Base-by-base conservation (phyloP, 2,113 vertebrate species). In the Notiomystis cincta region DNA sequence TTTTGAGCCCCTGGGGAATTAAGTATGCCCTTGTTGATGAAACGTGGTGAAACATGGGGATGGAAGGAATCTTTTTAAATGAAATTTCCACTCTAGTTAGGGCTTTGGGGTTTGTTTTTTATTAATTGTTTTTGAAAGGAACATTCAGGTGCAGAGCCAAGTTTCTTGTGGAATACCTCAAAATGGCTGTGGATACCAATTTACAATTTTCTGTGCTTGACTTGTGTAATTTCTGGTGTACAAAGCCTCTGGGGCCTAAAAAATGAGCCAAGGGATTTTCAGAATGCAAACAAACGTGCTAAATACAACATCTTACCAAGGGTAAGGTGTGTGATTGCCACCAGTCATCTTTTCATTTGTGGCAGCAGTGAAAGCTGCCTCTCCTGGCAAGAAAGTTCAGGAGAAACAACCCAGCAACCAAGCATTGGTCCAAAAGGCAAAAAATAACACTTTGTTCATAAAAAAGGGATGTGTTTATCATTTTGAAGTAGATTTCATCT, bases 151-250 rank as follows among this genome's bases (percentile, higher is more conserved):
- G 72, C 82, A 94, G 86, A 92, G 86, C 90, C 92, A 81, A 57
- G 42, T 92, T 94, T 89, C 82, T 89, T 69, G 72, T 93, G 72
- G 82, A 96, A 93, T 97, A 95, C 95, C 96, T 96, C 93, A 92
- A 27, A 93, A 92, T 81, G 1, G 8, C 86, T 90, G 95, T 92
- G 64, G 79, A 84, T 87, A 90, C 37, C 76, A 66, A 86, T 87
- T 88, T 58, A 42, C 76, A 67, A 28, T 86, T 79, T 90, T 75
- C 54, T 89, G 82, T 92, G 93, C 56, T 87, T 73, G 85, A 95
- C 92, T 87, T 75, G 88, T 93, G 80, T 95, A 44, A 95, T 96
- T 96, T 97, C 96, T 96, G 92, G 90, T 97, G 96, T 95, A 87
- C 69, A 89, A 93, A 96, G 82, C 88, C 72, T 89, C 37, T 33